Conservation (phyloP, 1,140 invertebrate genomes). For the Liolophura sinensis region DNA sequence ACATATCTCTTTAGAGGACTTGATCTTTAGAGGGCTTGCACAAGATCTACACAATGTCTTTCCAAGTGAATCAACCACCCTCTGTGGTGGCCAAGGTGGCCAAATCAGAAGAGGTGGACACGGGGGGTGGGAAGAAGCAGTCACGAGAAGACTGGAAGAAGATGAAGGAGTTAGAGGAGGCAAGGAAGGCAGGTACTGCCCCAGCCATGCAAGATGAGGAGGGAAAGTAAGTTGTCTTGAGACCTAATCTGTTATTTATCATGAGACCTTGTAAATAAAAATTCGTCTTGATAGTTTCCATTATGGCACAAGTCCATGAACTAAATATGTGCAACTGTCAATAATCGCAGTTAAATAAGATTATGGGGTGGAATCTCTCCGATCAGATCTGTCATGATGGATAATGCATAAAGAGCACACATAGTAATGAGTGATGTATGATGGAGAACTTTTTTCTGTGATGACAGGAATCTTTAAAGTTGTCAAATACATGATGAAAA, state of each 20-base stretch:
- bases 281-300: background rate
- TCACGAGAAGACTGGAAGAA: slow-evolving; percentile 59
- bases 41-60: slow-evolving; percentile 39
- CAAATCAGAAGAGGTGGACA: slow-evolving; percentile 35
- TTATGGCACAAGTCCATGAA: no score
- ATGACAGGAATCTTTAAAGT: no score
- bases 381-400: no score
- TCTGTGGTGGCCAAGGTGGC: slow-evolving; percentile 53
- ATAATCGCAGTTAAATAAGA: no score
- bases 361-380: no score
- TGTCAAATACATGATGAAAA: background rate
- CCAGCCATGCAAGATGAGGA: slow-evolving; percentile 99
- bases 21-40: no score
- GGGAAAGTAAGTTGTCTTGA: slow-evolving; percentile 66
- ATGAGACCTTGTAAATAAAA: background rate
- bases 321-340: no score
- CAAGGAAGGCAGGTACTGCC: slow-evolving; percentile 96
- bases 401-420: no score
- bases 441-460: no score
- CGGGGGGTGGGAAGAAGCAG: slow-evolving; percentile 45
- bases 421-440: no score
- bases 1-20: no score
- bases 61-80: slow-evolving; percentile 54
- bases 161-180: slow-evolving; percentile 94
- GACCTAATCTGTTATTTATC: background rate